Conservation (phyloP, 1,140 invertebrate genomes). For the Brachionus asplanchnoidis region DNA sequence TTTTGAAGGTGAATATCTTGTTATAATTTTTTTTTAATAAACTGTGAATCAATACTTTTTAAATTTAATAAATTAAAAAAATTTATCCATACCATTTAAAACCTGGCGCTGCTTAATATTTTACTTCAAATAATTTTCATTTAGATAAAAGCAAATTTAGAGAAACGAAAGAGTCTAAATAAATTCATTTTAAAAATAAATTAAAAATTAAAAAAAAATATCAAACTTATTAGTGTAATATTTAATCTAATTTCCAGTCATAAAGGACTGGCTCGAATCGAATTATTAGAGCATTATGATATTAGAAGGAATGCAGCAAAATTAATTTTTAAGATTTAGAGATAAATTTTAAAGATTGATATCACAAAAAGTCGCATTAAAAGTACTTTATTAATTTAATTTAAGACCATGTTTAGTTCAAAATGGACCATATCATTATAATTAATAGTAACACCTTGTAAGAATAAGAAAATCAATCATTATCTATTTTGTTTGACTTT, state of each 20-base stretch:
- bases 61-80: no score
- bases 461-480: not conserved
- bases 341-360: not conserved
- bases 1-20: no score
- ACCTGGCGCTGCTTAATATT: no score
- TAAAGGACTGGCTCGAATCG: not conserved
- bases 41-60: no score
- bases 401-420: not conserved
- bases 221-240: no score
- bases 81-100: no score
- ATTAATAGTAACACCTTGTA: not conserved
- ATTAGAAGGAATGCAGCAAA: not conserved
- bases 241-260: not conserved
- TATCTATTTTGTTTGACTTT: not conserved
- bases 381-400: not conserved
- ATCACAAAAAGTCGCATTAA: not conserved
- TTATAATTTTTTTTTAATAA: no score
- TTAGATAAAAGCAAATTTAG: no score
- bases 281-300: not conserved
- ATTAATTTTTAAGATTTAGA: not conserved
- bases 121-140: no score
- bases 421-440: not conserved
- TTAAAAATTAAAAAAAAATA: no score
- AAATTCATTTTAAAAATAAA: no score
- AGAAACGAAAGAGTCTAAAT: no score